phyloP scores from a whole-genome alignment of 92 coral and sea anemone species.

The Epizoanthus stellaris region DNA sequence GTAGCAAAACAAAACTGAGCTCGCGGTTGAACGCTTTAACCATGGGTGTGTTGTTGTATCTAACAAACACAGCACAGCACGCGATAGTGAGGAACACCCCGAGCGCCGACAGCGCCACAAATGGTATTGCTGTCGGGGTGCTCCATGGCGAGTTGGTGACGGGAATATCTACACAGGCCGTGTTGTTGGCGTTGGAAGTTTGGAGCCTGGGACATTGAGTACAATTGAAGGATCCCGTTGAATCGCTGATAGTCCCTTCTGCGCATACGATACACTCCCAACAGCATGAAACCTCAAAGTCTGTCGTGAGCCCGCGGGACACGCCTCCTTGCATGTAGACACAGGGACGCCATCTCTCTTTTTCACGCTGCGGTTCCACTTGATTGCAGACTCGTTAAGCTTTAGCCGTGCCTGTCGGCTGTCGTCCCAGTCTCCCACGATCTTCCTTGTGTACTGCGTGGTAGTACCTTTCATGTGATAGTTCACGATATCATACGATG shows the following conservation, averaged over 20 bases:
- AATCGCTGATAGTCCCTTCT: conserved; percentile 54
- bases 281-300: conserved; percentile 69
- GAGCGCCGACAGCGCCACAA: conserved; percentile 38
- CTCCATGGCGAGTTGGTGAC: conserved; percentile 64
- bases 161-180: conserved; percentile 72
- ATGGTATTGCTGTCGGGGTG: conserved; percentile 57
- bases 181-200: conserved; percentile 56
- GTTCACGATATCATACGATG: conserved; percentile 72
- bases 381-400: conserved; percentile 46
- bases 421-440: conserved; percentile 67
- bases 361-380: conserved; percentile 48
- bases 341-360: conserved; percentile 32
- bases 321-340: conserved; percentile 64
- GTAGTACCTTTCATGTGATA: conserved; percentile 45
- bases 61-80: conserved; percentile 40
- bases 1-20: conserved; percentile 52
- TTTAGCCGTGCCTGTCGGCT: conserved; percentile 18
- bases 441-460: not conserved
- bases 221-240: conserved; percentile 63
- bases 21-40: conserved; percentile 80
- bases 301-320: conserved; percentile 78
- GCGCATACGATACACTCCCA: conserved; percentile 83
- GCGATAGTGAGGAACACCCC: conserved; percentile 57
- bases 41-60: conserved; percentile 58
- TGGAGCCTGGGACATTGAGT: conserved; percentile 54